phyloP scores from a whole-genome alignment of 2,113 vertebrate genomes.

The Connochaetes taurinus region DNA sequence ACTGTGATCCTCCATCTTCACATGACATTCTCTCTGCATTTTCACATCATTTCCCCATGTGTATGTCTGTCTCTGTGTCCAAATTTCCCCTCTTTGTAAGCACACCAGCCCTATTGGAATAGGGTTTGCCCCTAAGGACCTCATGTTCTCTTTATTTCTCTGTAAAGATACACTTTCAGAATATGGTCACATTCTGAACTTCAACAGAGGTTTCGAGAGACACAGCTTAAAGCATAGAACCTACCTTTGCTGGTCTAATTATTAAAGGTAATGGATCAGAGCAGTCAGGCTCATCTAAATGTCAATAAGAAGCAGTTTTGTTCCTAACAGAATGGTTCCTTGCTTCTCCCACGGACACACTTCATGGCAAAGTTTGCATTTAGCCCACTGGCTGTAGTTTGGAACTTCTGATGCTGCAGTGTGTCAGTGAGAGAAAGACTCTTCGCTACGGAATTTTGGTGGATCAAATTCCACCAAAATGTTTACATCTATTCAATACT shows the following conservation, averaged over 20 bases:
- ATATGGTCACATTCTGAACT: background rate
- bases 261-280: background rate
- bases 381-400: background rate
- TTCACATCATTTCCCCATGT: background rate
- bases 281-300: background rate
- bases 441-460: background rate
- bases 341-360: background rate
- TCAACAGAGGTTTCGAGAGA: background rate
- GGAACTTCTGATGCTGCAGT: background rate
- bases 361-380: background rate
- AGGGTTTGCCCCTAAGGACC: background rate
- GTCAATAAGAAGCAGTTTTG: background rate
- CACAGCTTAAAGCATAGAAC: background rate
- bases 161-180: background rate
- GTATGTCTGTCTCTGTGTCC: background rate
- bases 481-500: background rate
- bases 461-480: background rate
- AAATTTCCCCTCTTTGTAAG: background rate
- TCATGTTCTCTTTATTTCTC: background rate
- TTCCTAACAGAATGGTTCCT: background rate
- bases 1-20: background rate
- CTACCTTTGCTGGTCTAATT: background rate
- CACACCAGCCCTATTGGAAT: background rate
- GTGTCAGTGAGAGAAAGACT: background rate
- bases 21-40: too few species aligned